Evolutionary conservation across 2,888 invertebrate species (phyloP).

Genomic region (Chrysotoxum bicinctum): DNA sequence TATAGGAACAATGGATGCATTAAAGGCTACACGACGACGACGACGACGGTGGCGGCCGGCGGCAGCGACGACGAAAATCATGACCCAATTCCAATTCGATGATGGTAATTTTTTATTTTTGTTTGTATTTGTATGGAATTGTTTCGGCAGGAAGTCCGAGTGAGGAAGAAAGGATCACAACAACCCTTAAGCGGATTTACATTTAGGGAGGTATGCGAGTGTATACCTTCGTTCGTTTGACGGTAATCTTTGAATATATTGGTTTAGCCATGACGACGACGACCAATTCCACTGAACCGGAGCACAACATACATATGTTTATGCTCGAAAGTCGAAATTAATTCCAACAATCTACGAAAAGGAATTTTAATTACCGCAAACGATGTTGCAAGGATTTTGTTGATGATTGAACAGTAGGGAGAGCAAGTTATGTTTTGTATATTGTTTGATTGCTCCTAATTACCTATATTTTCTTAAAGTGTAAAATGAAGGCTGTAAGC

Average conservation of each 20-base stretch:
- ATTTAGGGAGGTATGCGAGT: not conserved
- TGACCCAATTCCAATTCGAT: slow-evolving; percentile 59
- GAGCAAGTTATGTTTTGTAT: too few relatives aligned
- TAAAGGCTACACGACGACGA: slow-evolving; percentile 33
- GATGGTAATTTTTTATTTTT: slow-evolving; percentile 33
- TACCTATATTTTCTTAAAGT: too few relatives aligned
- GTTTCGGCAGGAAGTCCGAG: not conserved
- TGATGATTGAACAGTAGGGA: slow-evolving; percentile 16
- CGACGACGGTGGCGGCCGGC: not conserved
- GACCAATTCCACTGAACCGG: slow-evolving; percentile 7
- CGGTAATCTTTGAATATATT: not conserved
- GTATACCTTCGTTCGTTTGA: not conserved
- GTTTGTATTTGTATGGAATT: not conserved
- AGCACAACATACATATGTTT: slow-evolving; percentile 46
- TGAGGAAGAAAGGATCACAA: slow-evolving; percentile 1
- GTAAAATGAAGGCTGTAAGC: too few relatives aligned
- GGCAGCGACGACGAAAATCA: slow-evolving; percentile 19
- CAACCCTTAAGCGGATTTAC: slow-evolving; percentile 43
- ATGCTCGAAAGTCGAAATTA: slow-evolving; percentile 41
- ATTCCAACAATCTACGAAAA: slow-evolving; percentile 38
- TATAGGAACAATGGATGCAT: slow-evolving; percentile 59
- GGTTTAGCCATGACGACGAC: not conserved
- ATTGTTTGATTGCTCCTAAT: too few relatives aligned
- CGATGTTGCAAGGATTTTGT: not conserved
- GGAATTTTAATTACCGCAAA: slow-evolving; percentile 50